Evolutionary conservation across 2,888 invertebrate species (phyloP), one percentile per base, ranked within the genome.

Genomic region (Pardosa pseudoannulata): DNA sequence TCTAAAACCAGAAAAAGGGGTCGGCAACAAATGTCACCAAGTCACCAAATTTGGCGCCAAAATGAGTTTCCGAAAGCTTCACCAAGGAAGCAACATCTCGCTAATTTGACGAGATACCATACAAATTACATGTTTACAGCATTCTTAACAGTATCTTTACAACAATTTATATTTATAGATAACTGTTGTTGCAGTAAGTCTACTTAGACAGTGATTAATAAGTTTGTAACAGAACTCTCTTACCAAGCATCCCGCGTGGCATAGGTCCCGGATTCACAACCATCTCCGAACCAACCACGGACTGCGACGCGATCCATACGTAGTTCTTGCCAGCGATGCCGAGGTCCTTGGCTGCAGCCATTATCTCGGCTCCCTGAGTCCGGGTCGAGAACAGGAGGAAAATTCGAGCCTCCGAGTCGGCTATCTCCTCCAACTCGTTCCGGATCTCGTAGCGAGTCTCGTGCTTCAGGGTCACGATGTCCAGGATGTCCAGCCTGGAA

Each of bases 301-400:
- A 96, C 92, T 98, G 98, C 71, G 97, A 97, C 27, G 97, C 98
- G 83, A 98, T 96, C 98, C 98, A 98, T 9, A 98, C 96, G 92
- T 97, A 98, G 92, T 97, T 97, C 92, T 97, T 97, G 7, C 96
- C 96, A 1, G 89, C 96, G 88, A 97, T 94, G 89, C 95, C 95
- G 7, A 91, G 89, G 90, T 95, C 94, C 80, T 94, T 93, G 0
- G 96, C 96, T 41, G 94, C 94, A 32, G 94, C 93, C 90, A 98
- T 93, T 89, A 97, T 97, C 90, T 94, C 94, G 85, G 95, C 95
- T 29, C 97, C 97, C 92, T 97, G 97, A 90, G 96, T 95, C 83
- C 95, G 93, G 27, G 97, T 97, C 89, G 96, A 96, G 92, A 98
- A 98, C 82, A 98, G 93, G 46, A 98, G 93, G 95, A 98, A 96